These are phyloP conservation scores for Lasius platythorax DNA, from an alignment of 2,888 invertebrate genomes.

Conservation along the genomic window DNA sequence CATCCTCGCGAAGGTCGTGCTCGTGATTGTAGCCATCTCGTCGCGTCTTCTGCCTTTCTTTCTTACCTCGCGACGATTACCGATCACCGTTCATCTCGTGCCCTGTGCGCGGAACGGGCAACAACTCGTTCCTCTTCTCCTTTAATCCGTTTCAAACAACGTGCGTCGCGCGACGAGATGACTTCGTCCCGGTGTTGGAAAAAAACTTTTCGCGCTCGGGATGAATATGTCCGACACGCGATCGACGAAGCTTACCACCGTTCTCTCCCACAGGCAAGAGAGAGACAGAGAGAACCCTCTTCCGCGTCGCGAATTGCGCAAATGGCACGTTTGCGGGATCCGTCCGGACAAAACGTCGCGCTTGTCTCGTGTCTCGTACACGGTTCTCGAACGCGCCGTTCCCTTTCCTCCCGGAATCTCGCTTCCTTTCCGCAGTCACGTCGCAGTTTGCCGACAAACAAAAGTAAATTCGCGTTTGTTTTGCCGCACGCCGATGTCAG, in stretches of 20 bases:
- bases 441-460: not conserved
- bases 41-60: not conserved
- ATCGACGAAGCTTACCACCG: not conserved
- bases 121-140: not conserved
- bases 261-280: not conserved
- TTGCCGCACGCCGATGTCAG: conserved; percentile 1
- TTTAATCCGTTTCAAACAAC: not conserved
- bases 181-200: not conserved
- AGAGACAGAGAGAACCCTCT: not conserved
- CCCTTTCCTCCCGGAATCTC: not conserved
- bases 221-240: conserved; percentile 23
- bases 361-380: not conserved
- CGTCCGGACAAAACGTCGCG: not conserved
- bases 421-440: not conserved
- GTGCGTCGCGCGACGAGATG: not conserved
- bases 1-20: conserved; percentile 63
- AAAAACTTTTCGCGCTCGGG: not conserved
- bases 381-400: too few relatives aligned
- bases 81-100: conserved; percentile 29
- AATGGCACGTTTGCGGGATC: not conserved
- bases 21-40: conserved; percentile 65
- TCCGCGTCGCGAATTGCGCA: not conserved
- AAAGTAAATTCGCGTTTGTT: conserved; percentile 19
- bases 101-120: not conserved
- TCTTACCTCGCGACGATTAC: not conserved